Base-by-base conservation (phyloP, 2,113 vertebrate genomes). In the Amazona vittata region DNA sequence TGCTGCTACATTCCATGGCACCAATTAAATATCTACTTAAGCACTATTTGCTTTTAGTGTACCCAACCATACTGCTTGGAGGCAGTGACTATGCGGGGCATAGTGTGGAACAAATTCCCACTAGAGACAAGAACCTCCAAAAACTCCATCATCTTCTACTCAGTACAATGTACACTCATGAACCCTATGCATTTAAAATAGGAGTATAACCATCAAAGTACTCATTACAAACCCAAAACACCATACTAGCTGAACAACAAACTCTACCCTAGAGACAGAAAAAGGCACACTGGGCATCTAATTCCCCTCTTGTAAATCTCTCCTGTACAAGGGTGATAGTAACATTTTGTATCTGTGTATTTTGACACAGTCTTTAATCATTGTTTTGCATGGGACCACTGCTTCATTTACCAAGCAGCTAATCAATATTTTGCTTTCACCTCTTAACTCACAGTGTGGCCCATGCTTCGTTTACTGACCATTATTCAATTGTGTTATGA, bases 381-480 rank as follows among this genome's bases (percentile, higher is more conserved):
- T n/a, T 80, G 20, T 79, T 89, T 94, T 95, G 70, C 41, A 67
- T 19, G 73, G 28, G 28, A 74, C 19, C 49, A 62, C 57, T 52
- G 41, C 21, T 91, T 77, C 44, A 83, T 33, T 87, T 75, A 83
- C 53, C 52, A 64, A 95, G 90, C 6, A 49, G 41, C n/a, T 93
- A 74, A 88, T 83, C 90, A 77, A 60, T 91, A 88, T 24, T 86
- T 88, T 74, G 67, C n/a, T 91, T 95, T 91, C 74, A 73, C 53
- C 82, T 96, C 77, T 31, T 83, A 89, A 93, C 46, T 96, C 78
- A 85, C 17, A 63, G 17, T 74, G 78, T 64, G 71, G 43, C 41
- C 82, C 57, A 12, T 69, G 53, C 52, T 90, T 94, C 90, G 46
- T 90, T 96, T 86, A 83, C 50, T 77, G 29, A 12, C 83, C 78